A percentile compares a stretch with the other conserved stretches of the same genome.
phyloP scores from a whole-genome alignment of 92 coral and sea anemone species.

The Epizoanthus stellaris region DNA sequence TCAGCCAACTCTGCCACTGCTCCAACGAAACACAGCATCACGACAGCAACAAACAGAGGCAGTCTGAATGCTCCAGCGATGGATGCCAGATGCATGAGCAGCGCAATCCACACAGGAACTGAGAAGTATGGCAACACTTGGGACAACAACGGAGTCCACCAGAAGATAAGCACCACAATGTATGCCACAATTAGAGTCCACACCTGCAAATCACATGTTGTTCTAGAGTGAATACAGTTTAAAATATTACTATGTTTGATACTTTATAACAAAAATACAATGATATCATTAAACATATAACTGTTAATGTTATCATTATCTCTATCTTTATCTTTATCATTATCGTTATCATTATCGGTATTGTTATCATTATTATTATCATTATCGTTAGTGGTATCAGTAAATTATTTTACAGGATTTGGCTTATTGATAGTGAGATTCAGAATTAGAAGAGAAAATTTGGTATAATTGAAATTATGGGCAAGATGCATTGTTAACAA shows the following conservation, averaged over 20 bases:
- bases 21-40: conserved; percentile 82
- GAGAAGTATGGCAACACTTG: conserved; percentile 71
- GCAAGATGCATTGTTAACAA: too few relatives aligned
- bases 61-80: conserved; percentile 92
- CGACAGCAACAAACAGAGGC: conserved; percentile 74
- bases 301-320: too few relatives aligned
- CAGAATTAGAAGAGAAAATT: too few relatives aligned
- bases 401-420: too few relatives aligned
- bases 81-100: conserved; percentile 83
- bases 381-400: too few relatives aligned
- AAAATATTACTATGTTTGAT: not conserved
- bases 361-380: too few relatives aligned
- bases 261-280: too few relatives aligned
- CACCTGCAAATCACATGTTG: conserved; percentile 60
- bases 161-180: conserved; percentile 68
- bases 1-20: conserved; percentile 70
- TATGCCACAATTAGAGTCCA: conserved; percentile 86
- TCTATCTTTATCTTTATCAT: too few relatives aligned
- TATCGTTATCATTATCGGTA: too few relatives aligned
- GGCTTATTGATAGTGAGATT: too few relatives aligned
- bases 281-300: too few relatives aligned
- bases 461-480: too few relatives aligned
- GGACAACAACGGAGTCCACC: conserved; percentile 92
- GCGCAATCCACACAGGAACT: conserved; percentile 89
- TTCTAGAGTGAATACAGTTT: not conserved